Base-by-base conservation (phyloP, 2,888 invertebrate genomes). In the Drosophila kuntzei region DNA sequence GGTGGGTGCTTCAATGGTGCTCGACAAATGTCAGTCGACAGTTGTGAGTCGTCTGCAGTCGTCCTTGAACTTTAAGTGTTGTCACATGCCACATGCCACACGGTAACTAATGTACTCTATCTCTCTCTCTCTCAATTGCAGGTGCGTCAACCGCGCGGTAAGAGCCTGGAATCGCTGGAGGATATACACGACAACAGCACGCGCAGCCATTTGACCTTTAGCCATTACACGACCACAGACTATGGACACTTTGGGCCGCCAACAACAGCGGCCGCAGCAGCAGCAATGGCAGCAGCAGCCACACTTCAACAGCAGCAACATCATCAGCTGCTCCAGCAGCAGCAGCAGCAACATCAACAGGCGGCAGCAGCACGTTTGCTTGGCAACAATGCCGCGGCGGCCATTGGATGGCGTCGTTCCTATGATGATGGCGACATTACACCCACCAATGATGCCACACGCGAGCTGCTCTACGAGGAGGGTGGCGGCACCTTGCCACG, bases 361-460 rank as follows among this genome's bases (percentile, higher is more conserved):
- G 79, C 75, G 7, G 78, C 81, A 5, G 84, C 84, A 57, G 72
- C 84, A 50, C 89, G 88, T 59, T 71, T 88, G 55, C 79, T 89
- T 76, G 90, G 84, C 76, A 91, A 83, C 86, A 90, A 91, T 70
- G 85, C 91, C 32, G 90, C 90, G 53, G 91, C 90, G 49, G 91
- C 89, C 32, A 89, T 92, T 87, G 92, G 93, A 71, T 96, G 95
- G 96, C 94, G 95, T 87, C 94, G 96, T 82, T 95, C 96, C 71
- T 97, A 96, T 91, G 97, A 97, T 91, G 97, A 97, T 90, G 97
- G 97, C 16, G 97, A 98, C 91, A 96, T 97, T 74, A 97, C 97
- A 32, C 96, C 96, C 12, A 97, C 97, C 47, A 97, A 97, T 90
- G 97, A 97, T 91, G 91, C 91, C 51, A 88, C 90, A 34, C 89